These are phyloP conservation scores for Pteruthius melanotis DNA, from an alignment of 2,113 vertebrate genomes.

Conservation along the genomic window DNA sequence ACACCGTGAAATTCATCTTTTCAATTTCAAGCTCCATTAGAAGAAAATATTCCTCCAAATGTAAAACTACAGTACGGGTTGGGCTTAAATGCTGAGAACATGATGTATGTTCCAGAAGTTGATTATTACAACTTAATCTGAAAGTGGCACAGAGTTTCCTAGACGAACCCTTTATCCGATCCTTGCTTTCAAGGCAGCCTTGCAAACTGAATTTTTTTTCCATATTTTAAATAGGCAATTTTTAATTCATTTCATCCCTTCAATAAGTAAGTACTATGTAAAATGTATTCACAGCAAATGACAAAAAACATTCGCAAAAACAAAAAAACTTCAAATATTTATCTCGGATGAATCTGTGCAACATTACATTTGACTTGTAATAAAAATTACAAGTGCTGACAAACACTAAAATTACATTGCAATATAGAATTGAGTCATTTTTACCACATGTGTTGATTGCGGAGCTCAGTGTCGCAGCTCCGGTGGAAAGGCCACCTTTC, in stretches of 20 bases:
- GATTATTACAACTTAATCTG: background rate
- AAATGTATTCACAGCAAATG: background rate
- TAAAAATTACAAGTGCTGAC: background rate
- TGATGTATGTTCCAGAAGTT: background rate
- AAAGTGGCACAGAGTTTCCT: background rate
- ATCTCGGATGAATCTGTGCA: background rate
- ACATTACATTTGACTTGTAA: background rate
- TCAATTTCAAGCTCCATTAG: background rate
- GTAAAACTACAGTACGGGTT: background rate
- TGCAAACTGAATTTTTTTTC: background rate
- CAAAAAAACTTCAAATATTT: background rate
- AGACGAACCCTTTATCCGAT: background rate
- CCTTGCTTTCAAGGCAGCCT: background rate
- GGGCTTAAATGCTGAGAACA: background rate
- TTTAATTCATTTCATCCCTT: background rate
- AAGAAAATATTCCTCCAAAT: background rate
- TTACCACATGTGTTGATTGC: conserved; percentile 89
- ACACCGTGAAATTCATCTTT: background rate
- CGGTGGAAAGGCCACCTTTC: conserved; percentile 76
- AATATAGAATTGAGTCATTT: background rate
- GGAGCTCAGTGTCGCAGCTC: conserved; percentile 77
- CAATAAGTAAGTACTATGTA: background rate
- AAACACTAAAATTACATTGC: background rate
- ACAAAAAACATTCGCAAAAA: background rate
- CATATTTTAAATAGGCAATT: background rate